Evolutionary conservation across 92 coral and sea anemone genomes (phyloP).

Genomic region (Palythoa grandis): DNA sequence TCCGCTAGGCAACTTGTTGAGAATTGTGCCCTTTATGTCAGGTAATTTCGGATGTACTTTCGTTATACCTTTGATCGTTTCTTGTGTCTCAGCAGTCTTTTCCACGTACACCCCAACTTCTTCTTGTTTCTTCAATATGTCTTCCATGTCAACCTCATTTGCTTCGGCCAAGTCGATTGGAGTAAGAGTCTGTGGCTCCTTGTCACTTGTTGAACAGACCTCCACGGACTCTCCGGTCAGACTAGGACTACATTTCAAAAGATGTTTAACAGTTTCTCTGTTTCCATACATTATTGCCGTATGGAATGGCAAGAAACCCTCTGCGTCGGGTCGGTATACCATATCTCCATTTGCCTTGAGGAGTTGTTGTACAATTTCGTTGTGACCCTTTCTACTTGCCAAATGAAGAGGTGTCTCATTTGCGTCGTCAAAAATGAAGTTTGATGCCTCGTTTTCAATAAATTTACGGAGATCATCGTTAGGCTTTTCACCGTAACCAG

Average conservation of each 20-base stretch:
- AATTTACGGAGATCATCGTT: background rate
- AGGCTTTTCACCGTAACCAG: conserved; percentile 15
- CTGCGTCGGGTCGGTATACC: conserved; percentile 7
- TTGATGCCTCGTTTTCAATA: background rate
- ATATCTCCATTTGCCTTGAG: background rate
- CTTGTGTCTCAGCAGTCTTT: background rate
- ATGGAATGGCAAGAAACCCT: conserved; percentile 25
- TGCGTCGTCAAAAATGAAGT: background rate
- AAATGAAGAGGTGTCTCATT: conserved; percentile 16
- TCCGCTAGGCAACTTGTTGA: too few relatives aligned
- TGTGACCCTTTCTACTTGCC: conserved; percentile 25
- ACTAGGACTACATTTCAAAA: background rate
- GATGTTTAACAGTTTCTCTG: background rate
- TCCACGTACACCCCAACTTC: background rate
- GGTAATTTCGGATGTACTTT: background rate
- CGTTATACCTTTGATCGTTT: background rate
- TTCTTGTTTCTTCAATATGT: background rate
- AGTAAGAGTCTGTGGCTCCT: background rate
- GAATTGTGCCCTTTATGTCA: too few relatives aligned
- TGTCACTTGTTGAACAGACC: background rate
- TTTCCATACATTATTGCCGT: conserved; percentile 23
- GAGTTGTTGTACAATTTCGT: conserved; percentile 1
- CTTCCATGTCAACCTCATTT: background rate
- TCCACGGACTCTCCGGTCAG: too few relatives aligned
- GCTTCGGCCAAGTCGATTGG: conserved; percentile 11